Evolutionary conservation across 2,797 vertebrate genomes (phyloP).

Genomic region (Chaetophractus vellerosus): DNA sequence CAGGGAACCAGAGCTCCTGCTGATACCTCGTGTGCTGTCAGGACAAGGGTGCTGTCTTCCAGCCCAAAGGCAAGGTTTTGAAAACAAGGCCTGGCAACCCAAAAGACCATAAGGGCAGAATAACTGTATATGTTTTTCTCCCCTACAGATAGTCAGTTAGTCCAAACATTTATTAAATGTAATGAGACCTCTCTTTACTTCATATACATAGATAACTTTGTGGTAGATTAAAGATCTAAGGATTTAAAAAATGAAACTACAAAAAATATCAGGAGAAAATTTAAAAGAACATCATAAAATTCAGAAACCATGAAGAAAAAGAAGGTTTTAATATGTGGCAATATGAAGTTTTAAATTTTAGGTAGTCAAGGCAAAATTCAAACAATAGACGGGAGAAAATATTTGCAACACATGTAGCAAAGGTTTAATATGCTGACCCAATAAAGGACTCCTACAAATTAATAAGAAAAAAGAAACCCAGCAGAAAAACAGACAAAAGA

Average conservation of each 20-base stretch:
- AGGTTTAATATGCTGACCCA: not conserved
- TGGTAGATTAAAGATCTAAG: not conserved
- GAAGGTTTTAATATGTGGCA: not conserved
- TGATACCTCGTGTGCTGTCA: fast-evolving
- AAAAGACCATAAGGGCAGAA: not conserved
- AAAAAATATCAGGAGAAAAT: conserved; percentile 43
- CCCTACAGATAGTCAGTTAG: not conserved
- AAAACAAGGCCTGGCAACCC: not conserved
- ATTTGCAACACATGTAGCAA: not conserved
- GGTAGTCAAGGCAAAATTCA: conserved; percentile 54
- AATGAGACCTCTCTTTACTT: not conserved
- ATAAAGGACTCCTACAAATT: conserved; percentile 8
- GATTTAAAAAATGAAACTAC: not conserved
- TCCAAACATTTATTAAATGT: not conserved
- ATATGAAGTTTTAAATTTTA: conserved; percentile 12
- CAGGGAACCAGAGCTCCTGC: not conserved
- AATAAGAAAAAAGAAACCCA: not conserved
- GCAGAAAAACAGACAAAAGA: not conserved
- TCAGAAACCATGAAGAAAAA: conserved; percentile 26
- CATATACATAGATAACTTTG: not conserved
- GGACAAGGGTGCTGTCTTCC: not conserved
- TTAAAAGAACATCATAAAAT: conserved; percentile 32
- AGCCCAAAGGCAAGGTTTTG: not conserved
- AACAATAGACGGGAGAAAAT: not conserved
- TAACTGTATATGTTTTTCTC: not conserved